Evolutionary conservation across 2,113 vertebrate species (phyloP), one percentile per base, ranked within the genome.

Genomic region (Bambusicola thoracicus): DNA sequence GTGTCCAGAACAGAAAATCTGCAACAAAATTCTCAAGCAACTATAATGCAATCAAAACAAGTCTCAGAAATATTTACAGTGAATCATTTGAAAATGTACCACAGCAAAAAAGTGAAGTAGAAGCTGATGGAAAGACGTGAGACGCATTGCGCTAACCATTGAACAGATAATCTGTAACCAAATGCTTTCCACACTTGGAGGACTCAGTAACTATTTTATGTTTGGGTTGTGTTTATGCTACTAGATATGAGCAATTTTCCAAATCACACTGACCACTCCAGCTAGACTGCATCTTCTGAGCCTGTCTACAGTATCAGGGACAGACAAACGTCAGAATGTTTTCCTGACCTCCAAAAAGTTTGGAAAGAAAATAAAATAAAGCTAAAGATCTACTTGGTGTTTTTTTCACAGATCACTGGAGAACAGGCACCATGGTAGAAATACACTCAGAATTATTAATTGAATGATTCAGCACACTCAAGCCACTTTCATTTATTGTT

Each of bases 401-500:
- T 68, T 81, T 76, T 76, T 84, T 63, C 3, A 1, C 41, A 58
- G 59, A 49, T 87, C 38, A 29, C 40, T 69, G 85, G 81, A 80
- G 58, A 91, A 67, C 55, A 70, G 53, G 44, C 72, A 89, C 53
- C 41, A 29, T 27, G 17, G 55, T 19, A 67, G 40, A 92, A 77
- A 55, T 70, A 59, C 59, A 48, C 32, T 29, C 69, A 80, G 85
- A 93, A 83, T 89, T 87, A 77, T 63, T 87, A 78, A n/a, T 32
- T 58, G 75, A 95, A 69, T 75, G 59, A 92, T 81, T 92, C 65
- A 74, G 43, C 40, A 77, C 41, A 24, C 59, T 89, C 67, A 46
- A 85, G 56, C 2, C 19, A 93, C 87, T 85, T 89, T 56, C 32
- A 85, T 81, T 73, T 89, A 51, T 87, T 83, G n/a, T 87, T 61